A percentile compares a stretch with the other conserved stretches of the same genome.
phyloP scores from a whole-genome alignment of 2,797 vertebrate species.

The Clangula hyemalis region DNA sequence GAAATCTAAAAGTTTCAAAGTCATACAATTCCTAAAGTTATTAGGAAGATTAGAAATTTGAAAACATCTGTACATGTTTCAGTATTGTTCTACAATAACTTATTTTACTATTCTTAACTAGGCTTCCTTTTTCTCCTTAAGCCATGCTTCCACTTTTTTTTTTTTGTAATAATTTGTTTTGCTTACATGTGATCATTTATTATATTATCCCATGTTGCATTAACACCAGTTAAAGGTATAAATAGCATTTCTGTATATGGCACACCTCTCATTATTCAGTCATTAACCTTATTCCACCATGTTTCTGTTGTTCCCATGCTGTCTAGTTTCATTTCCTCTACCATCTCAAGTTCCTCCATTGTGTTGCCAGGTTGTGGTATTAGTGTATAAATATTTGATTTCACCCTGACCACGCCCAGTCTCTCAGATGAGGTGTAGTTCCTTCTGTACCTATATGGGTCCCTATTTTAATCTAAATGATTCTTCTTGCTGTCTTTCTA shows the following conservation, averaged over 20 bases:
- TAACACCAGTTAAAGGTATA: background rate
- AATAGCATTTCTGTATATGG: background rate
- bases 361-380: background rate
- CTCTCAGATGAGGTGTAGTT: background rate
- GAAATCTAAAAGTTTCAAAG: background rate
- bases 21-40: background rate
- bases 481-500: background rate
- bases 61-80: background rate
- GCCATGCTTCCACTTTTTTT: background rate
- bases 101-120: background rate
- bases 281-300: background rate
- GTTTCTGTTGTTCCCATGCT: background rate
- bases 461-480: background rate
- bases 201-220: background rate
- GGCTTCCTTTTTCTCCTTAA: background rate
- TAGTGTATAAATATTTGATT: constrained; percentile 43
- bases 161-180: background rate
- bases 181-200: background rate
- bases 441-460: background rate
- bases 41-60: background rate
- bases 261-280: background rate
- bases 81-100: background rate
- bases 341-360: background rate
- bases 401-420: background rate
- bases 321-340: constrained; percentile 48